Percentiles rank a stretch among this genome's conserved stretches.
Conservation (phyloP, 2,113 vertebrate species). For the Pipa parva region DNA sequence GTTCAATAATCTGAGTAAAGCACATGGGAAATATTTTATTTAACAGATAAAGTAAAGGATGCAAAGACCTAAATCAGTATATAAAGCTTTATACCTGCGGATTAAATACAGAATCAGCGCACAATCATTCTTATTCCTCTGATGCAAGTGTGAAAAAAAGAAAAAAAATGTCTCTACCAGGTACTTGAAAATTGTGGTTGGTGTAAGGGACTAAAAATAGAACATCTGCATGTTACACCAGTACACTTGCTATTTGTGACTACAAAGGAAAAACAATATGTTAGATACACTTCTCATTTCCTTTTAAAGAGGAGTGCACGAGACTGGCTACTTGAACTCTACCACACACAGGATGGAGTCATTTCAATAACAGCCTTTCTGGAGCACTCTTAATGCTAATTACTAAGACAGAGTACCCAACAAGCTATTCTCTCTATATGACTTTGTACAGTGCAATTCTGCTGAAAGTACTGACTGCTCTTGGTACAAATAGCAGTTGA, state of each 20-base stretch:
- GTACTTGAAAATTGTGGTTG: slow-evolving; percentile 35
- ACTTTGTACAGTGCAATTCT: not conserved
- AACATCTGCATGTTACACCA: not conserved
- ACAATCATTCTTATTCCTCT: not conserved
- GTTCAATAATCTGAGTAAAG: too few relatives aligned
- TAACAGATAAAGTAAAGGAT: too few relatives aligned
- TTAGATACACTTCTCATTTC: slow-evolving; percentile 25
- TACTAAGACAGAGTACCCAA: not conserved
- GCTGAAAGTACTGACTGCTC: not conserved
- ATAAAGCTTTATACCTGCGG: not conserved
- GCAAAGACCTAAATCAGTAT: not conserved
- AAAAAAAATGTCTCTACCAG: slow-evolving; percentile 14
- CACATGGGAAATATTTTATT: too few relatives aligned
- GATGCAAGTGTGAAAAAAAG: slow-evolving; percentile 1
- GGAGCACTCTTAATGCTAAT: not conserved
- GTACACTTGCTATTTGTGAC: slow-evolving; percentile 30
- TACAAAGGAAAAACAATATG: slow-evolving; percentile 38
- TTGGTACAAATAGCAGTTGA: too few relatives aligned
- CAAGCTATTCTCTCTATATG: not conserved
- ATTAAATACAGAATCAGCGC: not conserved
- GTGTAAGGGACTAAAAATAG: slow-evolving; percentile 27
- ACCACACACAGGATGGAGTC: not conserved
- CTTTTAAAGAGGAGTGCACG: slow-evolving; percentile 10
- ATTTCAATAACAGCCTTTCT: not conserved
- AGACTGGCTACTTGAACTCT: slow-evolving; percentile 14